phyloP scores from a whole-genome alignment of 2,797 vertebrate genomes.

The Morus bassanus region DNA sequence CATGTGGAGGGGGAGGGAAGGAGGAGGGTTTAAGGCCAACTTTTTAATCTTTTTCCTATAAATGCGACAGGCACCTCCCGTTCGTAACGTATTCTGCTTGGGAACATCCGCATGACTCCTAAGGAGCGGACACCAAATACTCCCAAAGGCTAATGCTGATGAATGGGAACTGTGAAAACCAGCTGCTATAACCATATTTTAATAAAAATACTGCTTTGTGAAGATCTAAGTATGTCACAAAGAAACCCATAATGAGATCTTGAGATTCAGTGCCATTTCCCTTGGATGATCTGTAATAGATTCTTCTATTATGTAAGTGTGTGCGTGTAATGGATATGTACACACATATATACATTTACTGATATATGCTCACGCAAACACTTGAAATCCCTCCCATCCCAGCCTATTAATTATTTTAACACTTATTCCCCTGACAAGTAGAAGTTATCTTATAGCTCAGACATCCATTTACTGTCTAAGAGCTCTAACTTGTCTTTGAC shows the following conservation, averaged over 20 bases:
- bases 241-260: not conserved
- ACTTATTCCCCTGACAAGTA: not conserved
- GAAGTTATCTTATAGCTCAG: not conserved
- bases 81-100: not conserved
- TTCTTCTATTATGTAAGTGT: not conserved
- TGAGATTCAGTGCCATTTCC: not conserved
- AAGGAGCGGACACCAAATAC: not conserved
- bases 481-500: not conserved
- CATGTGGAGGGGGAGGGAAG: not conserved
- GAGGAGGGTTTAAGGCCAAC: not conserved
- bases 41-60: not conserved
- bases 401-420: slow-evolving; percentile 14
- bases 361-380: not conserved
- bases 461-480: not conserved
- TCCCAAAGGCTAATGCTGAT: slow-evolving; percentile 7
- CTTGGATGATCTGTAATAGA: not conserved
- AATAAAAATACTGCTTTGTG: not conserved
- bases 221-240: not conserved
- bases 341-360: not conserved
- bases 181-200: not conserved
- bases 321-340: not conserved
- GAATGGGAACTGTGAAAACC: not conserved
- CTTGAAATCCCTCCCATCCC: not conserved
- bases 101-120: not conserved
- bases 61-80: not conserved